Conservation (phyloP, 2,888 invertebrate genomes). For the Nomada ruficornis region DNA sequence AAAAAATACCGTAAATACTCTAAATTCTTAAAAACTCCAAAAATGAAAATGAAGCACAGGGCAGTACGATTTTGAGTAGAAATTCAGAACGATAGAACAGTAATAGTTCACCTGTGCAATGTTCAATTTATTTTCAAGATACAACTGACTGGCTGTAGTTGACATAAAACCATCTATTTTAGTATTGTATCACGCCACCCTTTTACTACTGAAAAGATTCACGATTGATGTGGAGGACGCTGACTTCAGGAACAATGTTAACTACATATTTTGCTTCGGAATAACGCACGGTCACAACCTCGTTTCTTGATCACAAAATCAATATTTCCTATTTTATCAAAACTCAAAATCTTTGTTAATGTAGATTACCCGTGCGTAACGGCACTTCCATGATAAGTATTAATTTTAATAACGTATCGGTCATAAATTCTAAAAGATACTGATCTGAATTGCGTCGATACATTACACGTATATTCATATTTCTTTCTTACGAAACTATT, state of each 20-base stretch:
- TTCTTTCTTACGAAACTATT: no score
- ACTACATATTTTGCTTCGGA: slow-evolving; percentile 17
- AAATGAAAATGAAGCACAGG: no score
- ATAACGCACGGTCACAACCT: slow-evolving; percentile 74
- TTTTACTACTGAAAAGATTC: slow-evolving; percentile 6
- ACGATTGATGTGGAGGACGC: slow-evolving; percentile 18
- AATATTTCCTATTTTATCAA: slow-evolving; percentile 79
- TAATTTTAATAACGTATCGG: slow-evolving; percentile 14
- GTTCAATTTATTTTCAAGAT: no score
- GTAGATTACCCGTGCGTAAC: slow-evolving; percentile 39
- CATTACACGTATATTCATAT: background rate
- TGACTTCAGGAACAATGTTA: slow-evolving; percentile 17
- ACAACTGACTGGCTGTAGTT: background rate
- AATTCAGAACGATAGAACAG: no score
- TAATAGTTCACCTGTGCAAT: no score
- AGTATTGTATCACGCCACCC: no score
- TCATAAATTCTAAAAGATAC: background rate
- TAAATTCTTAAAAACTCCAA: no score
- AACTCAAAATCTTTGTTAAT: slow-evolving; percentile 70
- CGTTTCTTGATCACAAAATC: slow-evolving; percentile 82
- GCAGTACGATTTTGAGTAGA: no score
- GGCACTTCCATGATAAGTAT: slow-evolving; percentile 26
- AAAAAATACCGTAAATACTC: no score
- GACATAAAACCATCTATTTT: background rate
- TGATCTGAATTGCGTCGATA: background rate